Evolutionary conservation across 2,113 vertebrate species (phyloP), one percentile per base, ranked within the genome.

Genomic region (Cephalopholis sonnerati): DNA sequence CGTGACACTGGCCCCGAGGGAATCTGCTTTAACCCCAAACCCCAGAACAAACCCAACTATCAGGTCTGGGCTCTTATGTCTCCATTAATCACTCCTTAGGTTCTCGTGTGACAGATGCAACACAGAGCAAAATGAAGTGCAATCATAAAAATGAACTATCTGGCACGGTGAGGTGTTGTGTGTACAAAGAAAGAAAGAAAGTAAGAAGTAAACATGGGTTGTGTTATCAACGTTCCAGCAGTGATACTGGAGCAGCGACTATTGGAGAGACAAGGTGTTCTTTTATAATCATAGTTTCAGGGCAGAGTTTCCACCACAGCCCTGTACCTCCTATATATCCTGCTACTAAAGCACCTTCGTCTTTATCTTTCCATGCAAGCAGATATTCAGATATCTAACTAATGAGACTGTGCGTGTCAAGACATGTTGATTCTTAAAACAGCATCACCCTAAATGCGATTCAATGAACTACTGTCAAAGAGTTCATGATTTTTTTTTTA

Each of bases 261-360:
- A 5, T 39, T 54, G 82, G 79, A 89, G 87, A 87, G 79, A 91
- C 82, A 84, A 77, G 79, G 81, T 79, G 82, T 87, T 87, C 83
- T 87, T 78, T 48, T 89, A 80, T 74, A 76, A 84, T 88, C 78
- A 51, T 61, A 75, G 70, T 87, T 85, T 83, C 57, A 67, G 81
- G 79, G 74, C 84, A 87, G 59, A 82, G 84, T 84, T 81, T 77
- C 70, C 36, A 48, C 36, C 29, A 25, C 22, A 68, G 36, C 50
- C 22, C 59, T 74, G 74, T 51, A 74, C 73, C 80, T 83, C 75
- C 41, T 66, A 74, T 79, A 75, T 71, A 83, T 68, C 79, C 74
- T 65, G 53, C 62, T 50, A 36, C 69, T 59, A 65, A 62, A 70
- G 20, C 75, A 48, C 48, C 64, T 67, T 54, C 18, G 2, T 15